Base-by-base conservation (phyloP, 2,113 vertebrate species). In the Suricata suricatta region DNA sequence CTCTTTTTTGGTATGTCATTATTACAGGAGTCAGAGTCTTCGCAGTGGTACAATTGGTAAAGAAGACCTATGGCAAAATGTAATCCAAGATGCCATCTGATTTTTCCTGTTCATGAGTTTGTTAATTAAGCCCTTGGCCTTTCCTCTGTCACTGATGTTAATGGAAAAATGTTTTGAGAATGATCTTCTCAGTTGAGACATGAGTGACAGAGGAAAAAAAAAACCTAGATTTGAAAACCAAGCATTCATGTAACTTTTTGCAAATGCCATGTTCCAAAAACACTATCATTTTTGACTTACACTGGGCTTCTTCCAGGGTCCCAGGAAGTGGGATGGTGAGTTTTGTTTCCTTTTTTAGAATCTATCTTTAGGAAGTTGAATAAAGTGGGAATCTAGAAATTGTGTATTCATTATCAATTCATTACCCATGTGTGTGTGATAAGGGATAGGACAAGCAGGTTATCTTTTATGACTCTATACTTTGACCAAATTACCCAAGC, bases 341-440 rank as follows among this genome's bases (percentile, higher is more conserved):
- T 79, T 85, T 92, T 72, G 14, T 92, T 85, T 77, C 23, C 13
- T 41, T 91, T 77, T 80, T 68, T 63, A 68, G 64, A 88, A 27
- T 89, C 21, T 83, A 14, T 66, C 5, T 88, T 93, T 3, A 74
- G 54, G 31, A 94, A 88, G 3, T 52, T 72, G 72, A 95, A 68
- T 79, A 96, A 86, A 92, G n/a, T 68, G 71, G 29, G 81, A 52
- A 81, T 80, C 27, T 97, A 17, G 50, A 52, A 68, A 57, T 66
- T 44, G 80, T 72, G 15, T 16, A 94, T 31, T 92, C 11, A 52
- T 11, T 90, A 44, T 77, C 29, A 41, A 94, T 31, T 92, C 14
- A 52, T 11, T 90, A 44, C 71, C 29, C 4, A 41, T 41, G 41
- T 41, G 35, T 77, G 69, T 93, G 25, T 3, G 57, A 29, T 50